phyloP scores from a whole-genome alignment of 2,888 invertebrate genomes.

The Sympetrum striolatum region DNA sequence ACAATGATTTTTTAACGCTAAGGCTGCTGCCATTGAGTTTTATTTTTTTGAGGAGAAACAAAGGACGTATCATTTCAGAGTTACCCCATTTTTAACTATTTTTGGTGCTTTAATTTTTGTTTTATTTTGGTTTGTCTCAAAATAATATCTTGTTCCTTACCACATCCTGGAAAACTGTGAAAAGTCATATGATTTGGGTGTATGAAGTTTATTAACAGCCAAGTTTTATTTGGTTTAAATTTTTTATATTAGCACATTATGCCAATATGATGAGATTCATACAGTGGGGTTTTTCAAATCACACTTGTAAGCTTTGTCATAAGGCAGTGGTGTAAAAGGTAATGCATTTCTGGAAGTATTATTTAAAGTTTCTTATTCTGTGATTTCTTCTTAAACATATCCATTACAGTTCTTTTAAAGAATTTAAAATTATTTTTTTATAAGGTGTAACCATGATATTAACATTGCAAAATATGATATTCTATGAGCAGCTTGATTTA shows the following conservation, averaged over 20 bases:
- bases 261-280: not conserved
- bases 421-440: conserved; percentile 17
- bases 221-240: conserved; percentile 31
- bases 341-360: conserved; percentile 24
- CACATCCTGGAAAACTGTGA: not conserved
- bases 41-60: not conserved
- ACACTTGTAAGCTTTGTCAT: not conserved
- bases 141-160: not conserved
- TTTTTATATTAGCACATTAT: conserved; percentile 8
- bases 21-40: not conserved
- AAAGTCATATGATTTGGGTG: not conserved
- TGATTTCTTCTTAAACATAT: conserved; percentile 32
- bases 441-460: not conserved
- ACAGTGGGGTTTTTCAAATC: not conserved
- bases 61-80: not conserved
- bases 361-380: conserved; percentile 17
- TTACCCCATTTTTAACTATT: not conserved
- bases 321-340: not conserved
- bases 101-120: conserved; percentile 28
- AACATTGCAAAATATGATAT: not conserved
- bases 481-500: conserved; percentile 22
- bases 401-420: conserved; percentile 7
- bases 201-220: not conserved
- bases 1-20: not conserved
- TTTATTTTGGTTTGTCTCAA: not conserved